Conservation (phyloP, 2,113 vertebrate species). For the Dromiciops gliroides region DNA sequence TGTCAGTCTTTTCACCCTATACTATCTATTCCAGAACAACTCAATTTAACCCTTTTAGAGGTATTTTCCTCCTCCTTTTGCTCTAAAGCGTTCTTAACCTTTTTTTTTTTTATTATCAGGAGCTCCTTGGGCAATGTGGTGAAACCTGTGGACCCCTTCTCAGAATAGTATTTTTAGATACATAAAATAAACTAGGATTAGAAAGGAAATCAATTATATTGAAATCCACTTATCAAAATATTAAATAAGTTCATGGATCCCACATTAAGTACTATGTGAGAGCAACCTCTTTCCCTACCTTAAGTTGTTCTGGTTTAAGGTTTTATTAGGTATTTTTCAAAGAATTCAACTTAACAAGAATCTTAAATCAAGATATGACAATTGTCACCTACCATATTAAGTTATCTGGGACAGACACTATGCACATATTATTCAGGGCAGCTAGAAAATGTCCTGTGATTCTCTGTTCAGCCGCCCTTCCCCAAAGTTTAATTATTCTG, state of each 20-base stretch:
- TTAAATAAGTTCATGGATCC: neutral
- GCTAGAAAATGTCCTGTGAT: neutral
- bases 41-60: neutral
- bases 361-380: neutral
- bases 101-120: neutral
- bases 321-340: neutral
- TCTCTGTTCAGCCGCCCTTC: conserved; percentile 12
- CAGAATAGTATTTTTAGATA: neutral
- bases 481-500: neutral
- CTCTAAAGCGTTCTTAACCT: neutral
- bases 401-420: neutral
- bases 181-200: neutral
- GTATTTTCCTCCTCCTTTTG: neutral
- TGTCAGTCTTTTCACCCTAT: conserved; percentile 3
- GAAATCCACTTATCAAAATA: neutral
- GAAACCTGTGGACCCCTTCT: neutral
- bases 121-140: neutral
- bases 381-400: neutral
- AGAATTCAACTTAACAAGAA: neutral
- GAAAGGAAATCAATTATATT: neutral
- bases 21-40: neutral
- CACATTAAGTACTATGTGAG: neutral
- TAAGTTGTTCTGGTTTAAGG: neutral
- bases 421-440: neutral
- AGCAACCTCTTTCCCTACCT: neutral